Conservation (phyloP, 2,797 vertebrate species). For the Oreortyx pictus region DNA sequence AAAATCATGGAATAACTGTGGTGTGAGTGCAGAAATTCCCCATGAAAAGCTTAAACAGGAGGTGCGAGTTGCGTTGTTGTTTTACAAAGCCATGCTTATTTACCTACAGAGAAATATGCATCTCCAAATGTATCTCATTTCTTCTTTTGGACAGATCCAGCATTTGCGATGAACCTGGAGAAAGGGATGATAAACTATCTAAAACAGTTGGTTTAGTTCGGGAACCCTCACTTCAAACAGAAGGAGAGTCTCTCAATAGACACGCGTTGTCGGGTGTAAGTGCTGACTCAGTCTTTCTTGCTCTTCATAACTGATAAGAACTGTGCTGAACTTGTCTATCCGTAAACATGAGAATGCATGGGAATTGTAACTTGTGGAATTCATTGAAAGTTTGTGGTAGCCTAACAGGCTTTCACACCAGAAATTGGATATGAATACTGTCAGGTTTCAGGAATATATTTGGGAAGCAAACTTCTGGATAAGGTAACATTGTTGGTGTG, state of each 20-base stretch:
- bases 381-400: neutral
- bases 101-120: too few species aligned
- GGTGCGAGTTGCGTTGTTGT: too few species aligned
- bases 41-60: accelerated
- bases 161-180: slow-evolving; percentile 75
- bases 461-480: neutral
- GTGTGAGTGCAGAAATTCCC: neutral
- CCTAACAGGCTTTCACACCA: neutral
- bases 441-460: neutral
- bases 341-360: neutral
- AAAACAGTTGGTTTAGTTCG: slow-evolving; percentile 63
- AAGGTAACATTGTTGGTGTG: neutral
- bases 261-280: slow-evolving; percentile 70
- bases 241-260: slow-evolving; percentile 67
- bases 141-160: slow-evolving; percentile 68
- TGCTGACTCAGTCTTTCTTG: slow-evolving; percentile 37
- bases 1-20: neutral
- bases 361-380: neutral
- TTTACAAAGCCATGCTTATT: too few species aligned
- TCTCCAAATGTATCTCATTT: neutral
- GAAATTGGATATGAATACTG: neutral
- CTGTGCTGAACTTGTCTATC: neutral
- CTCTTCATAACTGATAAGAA: neutral
- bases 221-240: slow-evolving; percentile 59
- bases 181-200: slow-evolving; percentile 75